phyloP scores from a whole-genome alignment of 2,888 invertebrate species.

The Arctia plantaginis region DNA sequence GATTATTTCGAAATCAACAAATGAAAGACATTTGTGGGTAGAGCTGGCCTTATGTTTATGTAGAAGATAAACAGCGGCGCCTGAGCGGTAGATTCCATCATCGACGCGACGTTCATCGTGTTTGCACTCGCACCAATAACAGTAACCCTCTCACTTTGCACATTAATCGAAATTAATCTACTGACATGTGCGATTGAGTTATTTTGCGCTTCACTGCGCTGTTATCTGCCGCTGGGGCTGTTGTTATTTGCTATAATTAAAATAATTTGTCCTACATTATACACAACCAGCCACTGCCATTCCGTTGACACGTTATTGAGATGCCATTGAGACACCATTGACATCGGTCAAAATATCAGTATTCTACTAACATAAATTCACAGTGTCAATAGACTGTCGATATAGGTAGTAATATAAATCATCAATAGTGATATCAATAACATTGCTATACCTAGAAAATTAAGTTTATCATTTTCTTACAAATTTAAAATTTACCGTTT shows the following conservation, averaged over 20 bases:
- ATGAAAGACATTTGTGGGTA: not conserved
- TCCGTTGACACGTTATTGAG: too few species aligned
- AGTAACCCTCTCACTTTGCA: not conserved
- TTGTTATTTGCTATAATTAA: not conserved
- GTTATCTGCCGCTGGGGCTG: not conserved
- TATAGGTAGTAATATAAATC: too few species aligned
- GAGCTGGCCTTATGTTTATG: not conserved
- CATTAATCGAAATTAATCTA: not conserved
- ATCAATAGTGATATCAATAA: too few species aligned
- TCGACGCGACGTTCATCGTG: not conserved
- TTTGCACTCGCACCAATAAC: not conserved
- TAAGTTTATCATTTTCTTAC: too few species aligned
- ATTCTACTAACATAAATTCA: too few species aligned
- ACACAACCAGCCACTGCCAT: too few species aligned
- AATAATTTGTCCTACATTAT: not conserved
- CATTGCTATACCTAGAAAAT: too few species aligned
- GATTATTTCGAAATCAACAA: not conserved
- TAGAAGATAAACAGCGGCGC: not conserved
- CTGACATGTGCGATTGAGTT: not conserved
- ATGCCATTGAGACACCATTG: too few species aligned
- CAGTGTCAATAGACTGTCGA: too few species aligned
- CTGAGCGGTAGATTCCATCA: not conserved
- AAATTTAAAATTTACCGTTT: too few species aligned
- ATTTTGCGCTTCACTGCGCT: slow-evolving; percentile 1
- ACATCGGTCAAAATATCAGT: too few species aligned